A percentile compares a stretch with the other conserved stretches of the same genome.
These are phyloP conservation scores for Lepidotrigona ventralis DNA, from an alignment of 1,140 invertebrate species.

Conservation along the genomic window DNA sequence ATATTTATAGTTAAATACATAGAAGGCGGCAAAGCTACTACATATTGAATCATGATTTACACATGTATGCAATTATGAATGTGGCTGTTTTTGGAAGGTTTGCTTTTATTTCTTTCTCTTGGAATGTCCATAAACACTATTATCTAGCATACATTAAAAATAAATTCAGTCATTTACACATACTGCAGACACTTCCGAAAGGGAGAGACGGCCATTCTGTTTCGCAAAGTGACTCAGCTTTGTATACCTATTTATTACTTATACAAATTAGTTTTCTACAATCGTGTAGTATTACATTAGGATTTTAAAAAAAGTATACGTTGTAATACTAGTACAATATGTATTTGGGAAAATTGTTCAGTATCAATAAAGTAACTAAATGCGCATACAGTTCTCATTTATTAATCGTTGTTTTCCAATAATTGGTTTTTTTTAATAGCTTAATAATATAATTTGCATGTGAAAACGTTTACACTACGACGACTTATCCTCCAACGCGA, in stretches of 20 bases:
- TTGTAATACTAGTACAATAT: slow-evolving; percentile 6
- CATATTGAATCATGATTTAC: slow-evolving; percentile 57
- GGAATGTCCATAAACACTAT: slow-evolving; percentile 68
- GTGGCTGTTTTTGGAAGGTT: slow-evolving; percentile 54
- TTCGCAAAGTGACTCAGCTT: slow-evolving; percentile 41
- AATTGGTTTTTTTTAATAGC: background rate
- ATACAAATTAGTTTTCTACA: slow-evolving; percentile 53
- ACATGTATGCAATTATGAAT: slow-evolving; percentile 61
- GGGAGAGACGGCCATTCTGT: slow-evolving; percentile 59
- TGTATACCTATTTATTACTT: slow-evolving; percentile 35
- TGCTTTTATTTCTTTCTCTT: slow-evolving; percentile 48
- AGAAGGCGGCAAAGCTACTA: slow-evolving; percentile 64
- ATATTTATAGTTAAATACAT: slow-evolving; percentile 69
- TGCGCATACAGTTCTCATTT: slow-evolving; percentile 19
- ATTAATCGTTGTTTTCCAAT: background rate
- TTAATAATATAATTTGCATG: background rate
- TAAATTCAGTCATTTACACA: slow-evolving; percentile 72
- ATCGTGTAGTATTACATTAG: slow-evolving; percentile 37
- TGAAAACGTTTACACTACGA: slow-evolving; percentile 17
- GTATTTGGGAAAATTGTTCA: background rate
- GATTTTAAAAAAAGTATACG: background rate
- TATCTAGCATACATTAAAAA: slow-evolving; percentile 72
- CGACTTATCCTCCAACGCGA: slow-evolving; percentile 1
- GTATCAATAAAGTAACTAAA: slow-evolving; percentile 18
- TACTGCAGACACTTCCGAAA: slow-evolving; percentile 67